These are phyloP conservation scores for Drosophila bocqueti DNA, from an alignment of 1,140 invertebrate species.

Conservation along the genomic window DNA sequence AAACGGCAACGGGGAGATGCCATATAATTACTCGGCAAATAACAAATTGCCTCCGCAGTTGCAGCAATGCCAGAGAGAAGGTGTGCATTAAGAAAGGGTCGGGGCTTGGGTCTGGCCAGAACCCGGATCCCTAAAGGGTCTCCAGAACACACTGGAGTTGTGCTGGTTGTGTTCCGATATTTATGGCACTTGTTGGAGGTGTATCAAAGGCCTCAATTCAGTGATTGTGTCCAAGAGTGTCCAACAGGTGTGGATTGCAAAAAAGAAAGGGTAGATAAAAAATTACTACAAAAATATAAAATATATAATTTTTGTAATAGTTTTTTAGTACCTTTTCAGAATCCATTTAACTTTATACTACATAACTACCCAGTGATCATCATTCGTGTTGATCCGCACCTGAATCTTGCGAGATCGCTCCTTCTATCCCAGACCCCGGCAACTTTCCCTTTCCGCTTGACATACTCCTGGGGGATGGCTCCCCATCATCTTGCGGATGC, in stretches of 20 bases:
- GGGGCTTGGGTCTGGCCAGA: conserved; percentile 2
- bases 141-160: conserved; percentile 29
- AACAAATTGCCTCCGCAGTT: conserved; percentile 69
- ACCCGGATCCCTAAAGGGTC: conserved; percentile 12
- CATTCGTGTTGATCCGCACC: conserved; percentile 6
- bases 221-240: neutral
- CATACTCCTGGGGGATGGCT: conserved; percentile 48
- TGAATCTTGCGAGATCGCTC: conserved; percentile 2
- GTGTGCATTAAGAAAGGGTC: conserved; percentile 72
- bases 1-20: conserved; percentile 45
- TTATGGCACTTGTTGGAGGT: conserved; percentile 70
- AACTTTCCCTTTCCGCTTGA: conserved; percentile 73
- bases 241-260: conserved; percentile 26
- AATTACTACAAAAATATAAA: neutral
- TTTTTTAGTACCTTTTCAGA: neutral
- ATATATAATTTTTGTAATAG: neutral
- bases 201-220: conserved; percentile 14
- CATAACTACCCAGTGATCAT: neutral
- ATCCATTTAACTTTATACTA: neutral
- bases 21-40: conserved; percentile 74
- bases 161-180: conserved; percentile 42
- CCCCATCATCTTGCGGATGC: conserved; percentile 42
- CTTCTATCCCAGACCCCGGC: neutral
- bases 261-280: too few relatives aligned
- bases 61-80: conserved; percentile 26